Evolutionary conservation across 2,113 vertebrate genomes (phyloP), one percentile per base, ranked within the genome.

Genomic region (Lasiurus cinereus): DNA sequence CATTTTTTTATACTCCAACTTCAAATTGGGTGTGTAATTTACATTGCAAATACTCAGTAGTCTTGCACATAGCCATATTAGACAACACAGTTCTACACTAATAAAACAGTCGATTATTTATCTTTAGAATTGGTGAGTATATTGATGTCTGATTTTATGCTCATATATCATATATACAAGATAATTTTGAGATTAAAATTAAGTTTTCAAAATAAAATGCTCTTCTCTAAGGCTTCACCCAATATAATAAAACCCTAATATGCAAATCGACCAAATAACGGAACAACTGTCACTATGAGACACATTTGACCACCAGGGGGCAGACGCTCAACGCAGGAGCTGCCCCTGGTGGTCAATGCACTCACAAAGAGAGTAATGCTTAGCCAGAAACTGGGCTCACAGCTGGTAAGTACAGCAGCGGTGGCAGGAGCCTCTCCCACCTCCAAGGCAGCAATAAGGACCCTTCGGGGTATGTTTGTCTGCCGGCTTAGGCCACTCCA

Each of bases 181-280:
- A 59, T 11, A 82, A 94, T 83, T 90, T 36, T 79, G 5, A 94
- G 22, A 87, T 90, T 78, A 87, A 88, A 43, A 66, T 33, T 18
- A 90, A 90, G 9, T 21, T 82, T 90, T 94, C 69, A 92, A 83
- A 69, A 70, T 70, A 88, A 88, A 89, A 95, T 78, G 31, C 64
- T 91, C 62, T 72, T 46, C 54, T 88, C 15, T 84, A 95, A 77
- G 36, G 31, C 14, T 39, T 89, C 21, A 12, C 27, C 22, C 22
- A 27, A 27, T 27, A 62, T 62, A 62, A 62, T 62, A 62, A 62
- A 59, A 27, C 59, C 59, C 24, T 62, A 62, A 62, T 27, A 62
- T 62, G 59, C 24, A 62, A 62, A 62, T 62, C 1, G 8, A 62
- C 24, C 24, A 1, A 27, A 62, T 3, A 0, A 9, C 4, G 0